Evolutionary conservation across 2,888 invertebrate species (phyloP).

Genomic region (Sepioteuthis lessoniana): DNA sequence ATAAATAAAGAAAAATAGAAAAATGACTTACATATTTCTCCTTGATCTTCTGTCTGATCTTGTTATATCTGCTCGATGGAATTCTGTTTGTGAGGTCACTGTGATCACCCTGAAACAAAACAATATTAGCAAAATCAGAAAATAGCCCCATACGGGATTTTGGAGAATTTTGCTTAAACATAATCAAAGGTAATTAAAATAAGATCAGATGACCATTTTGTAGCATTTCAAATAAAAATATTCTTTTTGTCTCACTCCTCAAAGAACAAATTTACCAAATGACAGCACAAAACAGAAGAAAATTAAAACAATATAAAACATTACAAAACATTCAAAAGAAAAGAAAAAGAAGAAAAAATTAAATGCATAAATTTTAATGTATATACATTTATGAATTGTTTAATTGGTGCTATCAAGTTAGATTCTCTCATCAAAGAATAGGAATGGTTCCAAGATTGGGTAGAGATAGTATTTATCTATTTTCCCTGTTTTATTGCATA

Average conservation of each 20-base stretch:
- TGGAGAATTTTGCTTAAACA: not conserved
- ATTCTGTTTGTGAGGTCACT: conserved; percentile 78
- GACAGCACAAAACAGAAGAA: not conserved
- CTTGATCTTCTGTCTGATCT: conserved; percentile 90
- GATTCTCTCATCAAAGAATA: not conserved
- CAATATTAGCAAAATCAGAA: not conserved
- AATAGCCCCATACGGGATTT: not conserved
- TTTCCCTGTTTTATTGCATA: too few relatives aligned
- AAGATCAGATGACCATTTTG: not conserved
- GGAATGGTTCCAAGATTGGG: too few relatives aligned
- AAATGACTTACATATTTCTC: conserved; percentile 78
- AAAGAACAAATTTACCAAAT: not conserved
- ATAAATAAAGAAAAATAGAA: not conserved
- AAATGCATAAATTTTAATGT: too few relatives aligned
- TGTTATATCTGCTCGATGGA: conserved; percentile 87
- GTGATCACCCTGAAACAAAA: conserved; percentile 76
- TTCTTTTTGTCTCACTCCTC: not conserved
- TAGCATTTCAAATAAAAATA: not conserved
- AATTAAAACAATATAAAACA: not conserved
- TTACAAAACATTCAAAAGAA: not conserved
- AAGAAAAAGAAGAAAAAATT: not conserved
- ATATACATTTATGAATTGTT: too few relatives aligned
- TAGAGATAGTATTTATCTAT: too few relatives aligned
- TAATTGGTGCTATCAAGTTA: not conserved
- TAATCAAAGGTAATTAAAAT: not conserved